Conservation (phyloP, 2,888 invertebrate genomes). For the Oligia fasciuncula region DNA sequence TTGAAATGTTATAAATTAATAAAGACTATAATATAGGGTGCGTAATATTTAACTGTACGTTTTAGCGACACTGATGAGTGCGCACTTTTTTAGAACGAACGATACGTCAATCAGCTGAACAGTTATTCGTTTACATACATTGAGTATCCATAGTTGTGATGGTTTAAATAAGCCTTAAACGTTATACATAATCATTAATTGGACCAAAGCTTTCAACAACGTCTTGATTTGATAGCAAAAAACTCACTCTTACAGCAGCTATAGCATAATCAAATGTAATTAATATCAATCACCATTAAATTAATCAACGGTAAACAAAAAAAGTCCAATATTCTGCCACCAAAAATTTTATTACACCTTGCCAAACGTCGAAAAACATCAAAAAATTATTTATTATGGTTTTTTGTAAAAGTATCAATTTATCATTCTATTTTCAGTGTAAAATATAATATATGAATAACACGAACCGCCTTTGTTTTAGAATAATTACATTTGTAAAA, state of each 20-base stretch:
- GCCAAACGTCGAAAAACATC: constrained; percentile 32
- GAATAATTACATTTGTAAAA: constrained; percentile 58
- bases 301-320: constrained; percentile 2
- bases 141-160: constrained; percentile 11
- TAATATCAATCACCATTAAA: background rate
- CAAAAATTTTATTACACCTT: constrained; percentile 7
- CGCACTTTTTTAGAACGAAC: constrained; percentile 34
- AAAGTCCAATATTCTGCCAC: background rate
- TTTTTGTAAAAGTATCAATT: constrained; percentile 29
- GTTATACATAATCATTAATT: constrained; percentile 50
- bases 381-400: constrained; percentile 24
- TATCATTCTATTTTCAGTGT: constrained; percentile 49
- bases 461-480: constrained; percentile 60
- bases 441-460: constrained; percentile 53
- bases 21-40: constrained; percentile 60
- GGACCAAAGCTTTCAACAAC: constrained; percentile 6
- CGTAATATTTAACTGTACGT: constrained; percentile 56
- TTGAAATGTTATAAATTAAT: constrained; percentile 76
- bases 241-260: constrained; percentile 13
- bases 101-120: constrained; percentile 3
- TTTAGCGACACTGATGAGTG: constrained; percentile 38
- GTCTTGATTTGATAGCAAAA: background rate
- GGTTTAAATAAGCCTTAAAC: constrained; percentile 20
- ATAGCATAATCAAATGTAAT: constrained; percentile 7
- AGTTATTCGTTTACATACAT: constrained; percentile 12